phyloP scores from a whole-genome alignment of 2,113 vertebrate genomes.

The Panthera uncia region DNA sequence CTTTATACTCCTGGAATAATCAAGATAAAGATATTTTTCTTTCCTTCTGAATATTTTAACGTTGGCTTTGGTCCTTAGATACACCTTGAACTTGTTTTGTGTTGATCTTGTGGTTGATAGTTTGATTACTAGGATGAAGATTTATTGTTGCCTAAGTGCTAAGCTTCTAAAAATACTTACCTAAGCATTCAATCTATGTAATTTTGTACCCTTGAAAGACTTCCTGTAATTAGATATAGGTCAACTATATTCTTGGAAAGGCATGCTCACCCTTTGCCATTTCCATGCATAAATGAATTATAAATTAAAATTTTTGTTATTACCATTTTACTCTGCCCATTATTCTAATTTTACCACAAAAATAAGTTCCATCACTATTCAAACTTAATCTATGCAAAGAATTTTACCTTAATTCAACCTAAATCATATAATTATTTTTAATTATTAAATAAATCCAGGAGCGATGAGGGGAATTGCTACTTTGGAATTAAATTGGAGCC shows the following conservation, averaged over 20 bases:
- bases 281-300: not conserved
- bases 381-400: not conserved
- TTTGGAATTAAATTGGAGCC: not conserved
- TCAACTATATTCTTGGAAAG: not conserved
- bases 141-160: slow-evolving; percentile 1
- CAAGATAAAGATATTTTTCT: not conserved
- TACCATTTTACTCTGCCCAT: not conserved
- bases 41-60: slow-evolving; percentile 39
- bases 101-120: slow-evolving; percentile 16
- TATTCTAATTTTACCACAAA: not conserved
- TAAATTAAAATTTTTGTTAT: not conserved
- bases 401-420: not conserved
- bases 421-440: not conserved
- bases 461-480: not conserved
- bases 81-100: not conserved
- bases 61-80: not conserved
- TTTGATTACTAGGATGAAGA: slow-evolving; percentile 11
- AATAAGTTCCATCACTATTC: not conserved
- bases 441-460: slow-evolving; percentile 26
- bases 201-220: not conserved
- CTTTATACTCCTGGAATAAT: not conserved
- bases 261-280: not conserved
- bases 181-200: not conserved
- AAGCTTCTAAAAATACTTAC: slow-evolving; percentile 45
- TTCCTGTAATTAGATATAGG: not conserved